Evolutionary conservation across 2,888 invertebrate genomes (phyloP).

Genomic region (Trissoscelio sp.): DNA sequence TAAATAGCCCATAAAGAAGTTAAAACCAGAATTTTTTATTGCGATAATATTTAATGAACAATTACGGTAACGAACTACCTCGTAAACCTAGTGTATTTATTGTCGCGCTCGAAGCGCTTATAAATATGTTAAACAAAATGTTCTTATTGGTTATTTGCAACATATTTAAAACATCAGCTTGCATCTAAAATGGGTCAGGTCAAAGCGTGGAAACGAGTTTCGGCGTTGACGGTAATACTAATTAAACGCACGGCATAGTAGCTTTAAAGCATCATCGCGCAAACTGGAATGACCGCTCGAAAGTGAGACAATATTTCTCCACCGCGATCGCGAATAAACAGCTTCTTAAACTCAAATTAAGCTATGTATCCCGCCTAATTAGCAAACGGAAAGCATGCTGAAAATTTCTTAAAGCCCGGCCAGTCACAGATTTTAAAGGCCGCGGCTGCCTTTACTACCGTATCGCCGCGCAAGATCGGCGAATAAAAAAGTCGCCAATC

Average conservation of each 20-base stretch:
- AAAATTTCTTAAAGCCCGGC: slow-evolving; percentile 37
- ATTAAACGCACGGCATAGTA: slow-evolving; percentile 58
- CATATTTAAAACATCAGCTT: slow-evolving; percentile 38
- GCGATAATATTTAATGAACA: slow-evolving; percentile 44
- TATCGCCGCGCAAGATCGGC: slow-evolving; percentile 27
- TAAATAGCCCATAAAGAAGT: slow-evolving; percentile 18
- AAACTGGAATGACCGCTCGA: slow-evolving; percentile 66
- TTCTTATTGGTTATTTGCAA: slow-evolving; percentile 29
- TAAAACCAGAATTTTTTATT: slow-evolving; percentile 36
- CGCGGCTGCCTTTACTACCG: slow-evolving; percentile 40
- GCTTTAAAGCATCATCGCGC: slow-evolving; percentile 57
- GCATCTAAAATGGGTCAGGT: slow-evolving; percentile 64
- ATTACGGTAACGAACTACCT: slow-evolving; percentile 32
- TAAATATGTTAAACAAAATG: slow-evolving; percentile 40
- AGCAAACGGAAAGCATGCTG: slow-evolving; percentile 37
- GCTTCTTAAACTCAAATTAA: slow-evolving; percentile 65
- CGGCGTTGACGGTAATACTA: slow-evolving; percentile 57
- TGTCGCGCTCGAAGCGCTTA: slow-evolving; percentile 10
- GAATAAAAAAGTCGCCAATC: slow-evolving; percentile 38
- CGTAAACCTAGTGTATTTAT: slow-evolving; percentile 51
- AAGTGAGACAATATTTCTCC: slow-evolving; percentile 66
- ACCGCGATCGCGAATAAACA: slow-evolving; percentile 34
- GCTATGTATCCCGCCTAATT: slow-evolving; percentile 63
- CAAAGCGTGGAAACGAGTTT: slow-evolving; percentile 65
- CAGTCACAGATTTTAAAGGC: slow-evolving; percentile 49